These are phyloP conservation scores for Sarcophaga peregrina DNA, from an alignment of 1,140 invertebrate species.

Conservation along the genomic window DNA sequence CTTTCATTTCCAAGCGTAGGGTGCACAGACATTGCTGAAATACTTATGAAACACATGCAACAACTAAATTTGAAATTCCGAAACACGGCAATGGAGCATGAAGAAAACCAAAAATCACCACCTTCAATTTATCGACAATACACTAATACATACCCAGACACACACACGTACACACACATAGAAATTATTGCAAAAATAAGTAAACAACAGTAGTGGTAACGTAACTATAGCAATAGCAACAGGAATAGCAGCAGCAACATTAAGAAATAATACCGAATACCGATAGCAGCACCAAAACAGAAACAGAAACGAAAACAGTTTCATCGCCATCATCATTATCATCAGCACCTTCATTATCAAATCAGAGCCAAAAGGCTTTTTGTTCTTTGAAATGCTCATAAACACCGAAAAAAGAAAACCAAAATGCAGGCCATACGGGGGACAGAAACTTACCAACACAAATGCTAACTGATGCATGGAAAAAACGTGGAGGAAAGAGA, in stretches of 20 bases:
- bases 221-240: neutral
- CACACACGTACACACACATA: too few relatives aligned
- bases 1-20: too few relatives aligned
- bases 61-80: neutral
- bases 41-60: neutral
- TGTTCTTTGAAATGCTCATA: neutral
- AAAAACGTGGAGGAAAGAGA: neutral
- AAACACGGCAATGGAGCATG: conserved; percentile 20
- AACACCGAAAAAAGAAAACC: neutral
- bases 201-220: too few relatives aligned
- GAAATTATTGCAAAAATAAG: too few relatives aligned
- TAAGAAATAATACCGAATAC: neutral
- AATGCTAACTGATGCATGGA: neutral
- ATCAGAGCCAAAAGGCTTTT: conserved; percentile 18
- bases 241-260: neutral
- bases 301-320: too few relatives aligned
- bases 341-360: neutral
- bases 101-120: conserved; percentile 36
- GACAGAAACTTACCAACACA: too few relatives aligned
- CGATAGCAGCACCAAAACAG: too few relatives aligned
- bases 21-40: neutral
- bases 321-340: neutral
- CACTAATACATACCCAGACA: neutral
- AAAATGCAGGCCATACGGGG: too few relatives aligned
- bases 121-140: conserved; percentile 28